Conservation (phyloP, 2,113 vertebrate species). For the Cyanoramphus novaezelandiae region DNA sequence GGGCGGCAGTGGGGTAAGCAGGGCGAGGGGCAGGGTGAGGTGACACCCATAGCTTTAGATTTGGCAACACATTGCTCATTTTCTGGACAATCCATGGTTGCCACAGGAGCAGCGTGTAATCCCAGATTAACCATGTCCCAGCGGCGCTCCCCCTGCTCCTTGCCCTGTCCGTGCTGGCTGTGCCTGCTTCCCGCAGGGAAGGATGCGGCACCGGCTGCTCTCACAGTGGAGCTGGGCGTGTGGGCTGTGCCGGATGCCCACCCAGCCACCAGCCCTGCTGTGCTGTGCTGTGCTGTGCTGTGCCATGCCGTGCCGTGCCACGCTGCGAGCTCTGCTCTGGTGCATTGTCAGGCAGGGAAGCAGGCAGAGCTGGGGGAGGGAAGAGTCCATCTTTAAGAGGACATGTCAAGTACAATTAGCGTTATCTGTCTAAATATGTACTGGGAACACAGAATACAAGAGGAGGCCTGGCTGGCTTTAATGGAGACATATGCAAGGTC, state of each 20-base stretch:
- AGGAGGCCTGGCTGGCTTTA: constrained; percentile 78
- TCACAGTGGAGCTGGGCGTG: rapidly evolving
- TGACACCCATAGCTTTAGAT: not conserved
- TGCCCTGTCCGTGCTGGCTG: rapidly evolving
- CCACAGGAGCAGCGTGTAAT: not conserved
- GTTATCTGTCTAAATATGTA: constrained; percentile 84
- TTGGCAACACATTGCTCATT: not conserved
- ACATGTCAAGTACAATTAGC: constrained; percentile 82
- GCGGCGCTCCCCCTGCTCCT: not conserved
- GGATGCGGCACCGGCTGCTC: rapidly evolving
- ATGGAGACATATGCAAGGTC: constrained; percentile 84
- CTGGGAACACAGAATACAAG: constrained; percentile 76
- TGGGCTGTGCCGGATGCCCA: rapidly evolving
- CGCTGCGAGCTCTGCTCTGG: not conserved
- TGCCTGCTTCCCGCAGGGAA: rapidly evolving
- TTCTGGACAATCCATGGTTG: not conserved
- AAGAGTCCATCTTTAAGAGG: constrained; percentile 79
- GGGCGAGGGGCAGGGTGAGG: not conserved
- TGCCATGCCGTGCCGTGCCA: not conserved
- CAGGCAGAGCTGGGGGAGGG: constrained; percentile 64
- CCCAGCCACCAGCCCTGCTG: not conserved
- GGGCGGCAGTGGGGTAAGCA: not conserved
- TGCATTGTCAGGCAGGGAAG: constrained; percentile 59
- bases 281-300: not conserved
- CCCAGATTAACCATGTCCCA: not conserved